Evolutionary conservation across 2,797 vertebrate species (phyloP), one percentile per base, ranked within the genome.

Genomic region (Poecilia gillii): DNA sequence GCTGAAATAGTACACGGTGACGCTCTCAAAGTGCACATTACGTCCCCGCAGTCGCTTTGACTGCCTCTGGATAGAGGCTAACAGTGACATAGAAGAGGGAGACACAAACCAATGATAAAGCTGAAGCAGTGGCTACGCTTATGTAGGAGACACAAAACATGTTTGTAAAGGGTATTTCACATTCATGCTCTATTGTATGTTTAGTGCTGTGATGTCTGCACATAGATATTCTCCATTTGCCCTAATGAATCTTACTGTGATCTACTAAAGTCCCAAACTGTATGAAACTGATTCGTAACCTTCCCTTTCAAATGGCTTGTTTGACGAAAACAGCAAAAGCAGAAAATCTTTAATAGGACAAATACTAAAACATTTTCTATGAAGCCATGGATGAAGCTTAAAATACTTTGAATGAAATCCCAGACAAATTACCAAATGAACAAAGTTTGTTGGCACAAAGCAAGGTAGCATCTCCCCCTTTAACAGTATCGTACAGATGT

Each of bases 1-100:
- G 0, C 95, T 96, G 93, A 99, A 99, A 95, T 99, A 98, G 94
- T 98, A 99, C 47, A 99, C 98, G 0, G 97, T 99, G 84, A 99
- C 98, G 7, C 96, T 97, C 80, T 98, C 97, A 49, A 99, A 99
- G 82, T 97, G 97, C 20, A 99, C 98, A 89, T 96, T 98, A 87
- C 96, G 98, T 0, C 96, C 95, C 45, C 97, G 95, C 81, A 97
- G 93, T 11, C 97, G 93, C 88, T 98, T 98, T 51, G 97, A 95
- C 66, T 96, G 93, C 85, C 96, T 97, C 92, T 97, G 95, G 83
- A 97, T 96, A 16, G 97, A 96, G 12, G 97, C 97, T 99, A 83
- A 3, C 36, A 31, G 18, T 1, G 7, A 86, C 11, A 74, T 1
- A 82, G 18, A 76, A 8, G 6, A 0, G 4, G 8, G 36, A 33